These are phyloP conservation scores for Matsumyia berberina DNA, from an alignment of 2,888 invertebrate genomes.

Conservation along the genomic window DNA sequence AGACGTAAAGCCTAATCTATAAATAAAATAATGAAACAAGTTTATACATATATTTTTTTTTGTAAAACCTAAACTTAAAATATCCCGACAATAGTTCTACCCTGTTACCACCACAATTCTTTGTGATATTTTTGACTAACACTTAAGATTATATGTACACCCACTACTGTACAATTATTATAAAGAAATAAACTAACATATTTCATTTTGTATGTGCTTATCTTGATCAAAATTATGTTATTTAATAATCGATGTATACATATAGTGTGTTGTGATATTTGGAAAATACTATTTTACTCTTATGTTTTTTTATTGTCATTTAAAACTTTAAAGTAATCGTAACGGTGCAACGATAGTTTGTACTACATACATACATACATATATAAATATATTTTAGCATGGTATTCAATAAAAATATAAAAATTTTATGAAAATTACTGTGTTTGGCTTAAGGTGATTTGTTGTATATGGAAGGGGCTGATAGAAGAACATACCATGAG, in stretches of 20 bases:
- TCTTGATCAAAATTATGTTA: conserved; percentile 13
- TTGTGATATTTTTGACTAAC: conserved; percentile 69
- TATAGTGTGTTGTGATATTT: conserved; percentile 63
- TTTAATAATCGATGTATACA: conserved; percentile 11
- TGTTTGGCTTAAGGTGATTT: conserved; percentile 1
- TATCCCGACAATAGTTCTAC: conserved; percentile 37
- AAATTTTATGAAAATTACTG: conserved; percentile 33
- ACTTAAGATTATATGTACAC: conserved; percentile 11
- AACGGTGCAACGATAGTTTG: conserved; percentile 28
- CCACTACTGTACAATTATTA: conserved; percentile 10
- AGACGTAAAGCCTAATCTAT: background rate
- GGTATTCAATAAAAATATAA: conserved; percentile 35
- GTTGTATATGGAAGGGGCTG: too few species aligned
- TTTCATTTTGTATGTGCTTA: conserved; percentile 14
- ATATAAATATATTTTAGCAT: conserved; percentile 39
- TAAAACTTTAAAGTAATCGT: background rate
- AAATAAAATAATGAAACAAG: background rate
- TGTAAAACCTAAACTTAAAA: background rate
- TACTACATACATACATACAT: conserved; percentile 9
- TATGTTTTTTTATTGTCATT: conserved; percentile 33
- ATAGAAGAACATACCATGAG: too few species aligned
- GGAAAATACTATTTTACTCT: conserved; percentile 26
- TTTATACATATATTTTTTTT: background rate
- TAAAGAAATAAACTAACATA: background rate
- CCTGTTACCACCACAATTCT: conserved; percentile 67